Conservation (phyloP, 1,140 invertebrate genomes). For the Bombus waltoni region DNA sequence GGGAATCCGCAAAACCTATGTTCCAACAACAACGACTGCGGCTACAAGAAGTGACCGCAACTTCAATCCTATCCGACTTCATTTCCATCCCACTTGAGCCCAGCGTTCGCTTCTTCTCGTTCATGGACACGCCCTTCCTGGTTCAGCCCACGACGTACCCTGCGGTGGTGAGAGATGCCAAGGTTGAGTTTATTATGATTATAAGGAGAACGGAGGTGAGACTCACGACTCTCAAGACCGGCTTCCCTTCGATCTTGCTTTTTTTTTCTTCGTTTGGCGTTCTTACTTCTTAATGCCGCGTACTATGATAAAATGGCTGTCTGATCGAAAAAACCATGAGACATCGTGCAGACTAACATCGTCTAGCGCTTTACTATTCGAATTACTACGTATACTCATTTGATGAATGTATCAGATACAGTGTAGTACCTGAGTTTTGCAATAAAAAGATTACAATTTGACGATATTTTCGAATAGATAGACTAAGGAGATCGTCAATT, state of each 20-base stretch:
- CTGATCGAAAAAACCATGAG: neutral
- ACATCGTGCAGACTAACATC: neutral
- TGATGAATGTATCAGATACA: too few species aligned
- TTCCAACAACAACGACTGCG: conserved; percentile 43
- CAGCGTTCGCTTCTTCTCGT: conserved; percentile 9
- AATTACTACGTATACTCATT: too few species aligned
- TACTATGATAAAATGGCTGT: neutral
- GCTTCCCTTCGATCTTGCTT: conserved; percentile 35
- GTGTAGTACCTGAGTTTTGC: too few species aligned
- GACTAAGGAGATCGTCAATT: too few species aligned
- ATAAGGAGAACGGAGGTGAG: conserved; percentile 63
- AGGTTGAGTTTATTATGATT: conserved; percentile 71
- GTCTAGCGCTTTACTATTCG: too few species aligned
- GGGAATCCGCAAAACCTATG: conserved; percentile 56
- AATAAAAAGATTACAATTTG: too few species aligned
- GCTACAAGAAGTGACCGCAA: conserved; percentile 43
- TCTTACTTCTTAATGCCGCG: neutral
- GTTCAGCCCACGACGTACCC: conserved; percentile 54
- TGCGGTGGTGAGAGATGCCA: conserved; percentile 58
- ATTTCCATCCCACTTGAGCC: conserved; percentile 49
- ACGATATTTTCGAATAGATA: too few species aligned
- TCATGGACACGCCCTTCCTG: conserved; percentile 57
- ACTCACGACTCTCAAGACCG: conserved; percentile 59
- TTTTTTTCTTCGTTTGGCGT: neutral
- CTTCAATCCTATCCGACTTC: conserved; percentile 45